Percentiles rank a stretch among this genome's conserved stretches.
Evolutionary conservation across 35 echinoderm and acorn worm species (phyloP).

Genomic region (Chiridota heheva): DNA sequence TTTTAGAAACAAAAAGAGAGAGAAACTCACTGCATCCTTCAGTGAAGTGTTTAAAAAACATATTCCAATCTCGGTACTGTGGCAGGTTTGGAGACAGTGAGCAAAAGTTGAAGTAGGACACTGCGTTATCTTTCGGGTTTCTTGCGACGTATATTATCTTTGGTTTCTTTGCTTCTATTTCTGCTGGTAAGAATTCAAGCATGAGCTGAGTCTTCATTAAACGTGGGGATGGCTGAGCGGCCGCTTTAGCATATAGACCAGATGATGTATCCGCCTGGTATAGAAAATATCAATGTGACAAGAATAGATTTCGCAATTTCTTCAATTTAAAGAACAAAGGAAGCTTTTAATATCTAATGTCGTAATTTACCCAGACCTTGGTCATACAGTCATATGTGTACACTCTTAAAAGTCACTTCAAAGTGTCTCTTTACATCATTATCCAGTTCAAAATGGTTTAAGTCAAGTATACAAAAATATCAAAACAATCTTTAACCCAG

Average conservation of each 20-base stretch:
- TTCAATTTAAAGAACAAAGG: too few relatives aligned
- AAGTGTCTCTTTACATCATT: too few relatives aligned
- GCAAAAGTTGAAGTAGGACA: constrained; percentile 29
- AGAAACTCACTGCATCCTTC: constrained; percentile 8
- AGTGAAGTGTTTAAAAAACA: constrained; percentile 13
- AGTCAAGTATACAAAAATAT: too few relatives aligned
- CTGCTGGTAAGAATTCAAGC: neutral
- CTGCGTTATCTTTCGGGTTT: constrained; percentile 33
- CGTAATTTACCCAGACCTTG: too few relatives aligned
- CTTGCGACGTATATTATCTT: constrained; percentile 25
- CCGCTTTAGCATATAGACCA: neutral
- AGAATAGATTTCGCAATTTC: too few relatives aligned
- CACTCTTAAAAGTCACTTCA: too few relatives aligned
- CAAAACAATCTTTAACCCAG: too few relatives aligned
- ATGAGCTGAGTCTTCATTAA: constrained; percentile 22
- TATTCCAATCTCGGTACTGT: neutral
- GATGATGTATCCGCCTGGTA: neutral
- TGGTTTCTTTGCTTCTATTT: constrained; percentile 16
- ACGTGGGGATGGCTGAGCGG: constrained; percentile 4
- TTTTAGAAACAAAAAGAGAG: neutral
- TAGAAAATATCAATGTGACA: too few relatives aligned
- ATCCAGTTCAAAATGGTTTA: too few relatives aligned
- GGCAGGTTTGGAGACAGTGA: neutral
- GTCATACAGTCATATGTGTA: too few relatives aligned
- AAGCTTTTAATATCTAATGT: too few relatives aligned